Evolutionary conservation across 2,113 vertebrate genomes (phyloP).

Genomic region (Leucosticte australis): DNA sequence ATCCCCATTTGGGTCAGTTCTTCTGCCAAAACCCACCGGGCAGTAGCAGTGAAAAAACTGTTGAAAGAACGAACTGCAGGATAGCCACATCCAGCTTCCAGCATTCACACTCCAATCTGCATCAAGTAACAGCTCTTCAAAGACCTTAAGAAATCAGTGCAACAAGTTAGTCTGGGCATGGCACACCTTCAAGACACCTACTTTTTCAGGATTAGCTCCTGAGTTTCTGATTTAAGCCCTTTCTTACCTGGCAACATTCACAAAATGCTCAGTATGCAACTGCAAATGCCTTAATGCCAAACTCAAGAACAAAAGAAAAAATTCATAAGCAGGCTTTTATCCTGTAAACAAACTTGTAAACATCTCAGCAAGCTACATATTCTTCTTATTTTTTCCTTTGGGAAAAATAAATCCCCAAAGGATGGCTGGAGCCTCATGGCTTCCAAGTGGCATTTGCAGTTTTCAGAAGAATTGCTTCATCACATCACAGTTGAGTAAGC

Average conservation of each 20-base stretch:
- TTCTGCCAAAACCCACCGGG: slow-evolving; percentile 91
- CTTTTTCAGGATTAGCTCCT: not conserved
- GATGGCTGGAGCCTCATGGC: not conserved
- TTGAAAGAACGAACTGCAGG: slow-evolving; percentile 96
- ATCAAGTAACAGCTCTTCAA: slow-evolving; percentile 93
- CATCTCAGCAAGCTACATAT: not conserved
- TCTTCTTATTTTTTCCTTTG: not conserved
- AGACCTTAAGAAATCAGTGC: slow-evolving; percentile 79
- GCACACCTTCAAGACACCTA: not conserved
- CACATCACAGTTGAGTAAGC: not conserved
- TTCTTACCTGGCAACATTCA: not conserved
- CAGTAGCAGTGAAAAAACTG: slow-evolving; percentile 98
- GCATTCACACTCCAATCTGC: slow-evolving; percentile 97
- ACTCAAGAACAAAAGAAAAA: not conserved
- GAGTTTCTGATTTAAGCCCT: not conserved
- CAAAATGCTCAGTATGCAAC: not conserved
- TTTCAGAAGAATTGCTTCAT: not conserved
- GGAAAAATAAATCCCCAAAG: not conserved
- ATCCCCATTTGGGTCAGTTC: slow-evolving; percentile 94
- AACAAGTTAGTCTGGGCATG: not conserved
- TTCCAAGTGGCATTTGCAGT: not conserved
- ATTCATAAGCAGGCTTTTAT: not conserved
- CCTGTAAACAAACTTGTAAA: not conserved
- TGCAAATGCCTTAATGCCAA: not conserved
- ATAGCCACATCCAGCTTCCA: slow-evolving; percentile 98